These are phyloP conservation scores for Camelus bactrianus DNA, from an alignment of 2,113 vertebrate genomes.

Conservation along the genomic window DNA sequence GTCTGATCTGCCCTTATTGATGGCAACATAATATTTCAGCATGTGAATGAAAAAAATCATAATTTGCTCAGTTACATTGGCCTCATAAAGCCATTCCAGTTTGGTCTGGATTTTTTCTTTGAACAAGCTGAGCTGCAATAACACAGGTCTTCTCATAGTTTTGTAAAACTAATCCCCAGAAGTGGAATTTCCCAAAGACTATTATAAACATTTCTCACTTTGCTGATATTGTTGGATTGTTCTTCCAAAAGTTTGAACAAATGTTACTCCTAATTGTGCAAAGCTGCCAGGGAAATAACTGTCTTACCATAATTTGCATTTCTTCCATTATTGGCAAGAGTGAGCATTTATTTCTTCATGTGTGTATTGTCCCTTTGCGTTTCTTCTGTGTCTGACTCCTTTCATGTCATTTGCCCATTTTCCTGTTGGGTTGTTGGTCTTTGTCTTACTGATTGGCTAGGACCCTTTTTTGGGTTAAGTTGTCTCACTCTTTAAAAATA, in stretches of 20 bases:
- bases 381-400: background rate
- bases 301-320: background rate
- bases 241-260: background rate
- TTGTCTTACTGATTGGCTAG: background rate
- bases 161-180: background rate
- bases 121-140: background rate
- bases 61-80: background rate
- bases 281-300: background rate
- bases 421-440: background rate
- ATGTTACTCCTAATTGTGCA: background rate
- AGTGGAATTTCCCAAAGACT: background rate
- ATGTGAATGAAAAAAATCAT: background rate
- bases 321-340: background rate
- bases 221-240: background rate
- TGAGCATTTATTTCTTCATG: background rate
- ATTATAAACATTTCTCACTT: background rate
- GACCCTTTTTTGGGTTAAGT: background rate
- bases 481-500: background rate
- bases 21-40: background rate
- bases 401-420: background rate
- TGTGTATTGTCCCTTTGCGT: rapidly evolving
- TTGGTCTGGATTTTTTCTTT: background rate
- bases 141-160: background rate
- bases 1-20: background rate
- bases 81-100: background rate